These are phyloP conservation scores for Pyrgus malvae DNA, from an alignment of 2,888 invertebrate genomes.

Conservation along the genomic window DNA sequence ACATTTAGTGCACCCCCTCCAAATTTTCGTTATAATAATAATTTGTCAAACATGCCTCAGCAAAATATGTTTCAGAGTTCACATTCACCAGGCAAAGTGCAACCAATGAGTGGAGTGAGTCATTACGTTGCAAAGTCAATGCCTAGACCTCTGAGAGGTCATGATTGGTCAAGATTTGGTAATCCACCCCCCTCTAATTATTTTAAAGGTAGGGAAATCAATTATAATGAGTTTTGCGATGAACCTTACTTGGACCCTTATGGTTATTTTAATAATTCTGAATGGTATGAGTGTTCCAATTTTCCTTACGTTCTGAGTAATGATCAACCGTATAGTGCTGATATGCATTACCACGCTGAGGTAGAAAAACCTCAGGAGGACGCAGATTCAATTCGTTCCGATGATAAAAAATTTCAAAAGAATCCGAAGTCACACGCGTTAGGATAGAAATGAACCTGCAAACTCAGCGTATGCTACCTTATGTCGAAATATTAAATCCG, in stretches of 20 bases:
- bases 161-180: constrained; percentile 2
- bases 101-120: constrained; percentile 7
- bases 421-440: background rate
- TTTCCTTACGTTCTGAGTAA: background rate
- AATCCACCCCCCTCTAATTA: constrained; percentile 5
- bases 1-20: constrained; percentile 5
- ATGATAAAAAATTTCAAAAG: constrained; percentile 1
- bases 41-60: background rate
- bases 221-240: constrained; percentile 1
- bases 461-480: constrained; percentile 3
- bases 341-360: background rate
- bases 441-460: constrained; percentile 9
- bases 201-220: constrained; percentile 8
- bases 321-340: background rate
- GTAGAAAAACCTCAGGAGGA: background rate
- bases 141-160: background rate
- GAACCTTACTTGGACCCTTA: background rate
- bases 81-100: background rate
- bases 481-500: background rate
- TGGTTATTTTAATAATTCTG: background rate
- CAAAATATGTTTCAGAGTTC: background rate
- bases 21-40: background rate
- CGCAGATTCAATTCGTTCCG: background rate
- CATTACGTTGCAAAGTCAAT: background rate
- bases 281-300: background rate